phyloP scores from a whole-genome alignment of 2,113 vertebrate species.

The Pica pica region DNA sequence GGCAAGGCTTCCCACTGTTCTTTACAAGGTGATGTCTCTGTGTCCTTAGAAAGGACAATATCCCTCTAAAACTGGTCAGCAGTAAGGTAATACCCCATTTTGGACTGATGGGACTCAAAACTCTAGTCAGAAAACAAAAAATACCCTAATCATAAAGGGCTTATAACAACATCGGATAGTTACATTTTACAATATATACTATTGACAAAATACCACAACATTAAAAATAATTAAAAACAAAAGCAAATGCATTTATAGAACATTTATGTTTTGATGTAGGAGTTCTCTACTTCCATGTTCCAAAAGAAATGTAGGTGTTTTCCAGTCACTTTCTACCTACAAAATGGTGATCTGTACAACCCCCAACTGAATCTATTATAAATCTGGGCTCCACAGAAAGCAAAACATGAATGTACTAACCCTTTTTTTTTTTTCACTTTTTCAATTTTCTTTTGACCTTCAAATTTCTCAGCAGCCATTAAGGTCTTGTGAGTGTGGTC shows the following conservation, averaged over 20 bases:
- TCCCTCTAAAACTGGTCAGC: background rate
- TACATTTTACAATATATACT: conserved; percentile 50
- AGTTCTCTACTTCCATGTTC: background rate
- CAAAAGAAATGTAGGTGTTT: background rate
- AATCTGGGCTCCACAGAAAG: background rate
- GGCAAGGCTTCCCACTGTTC: background rate
- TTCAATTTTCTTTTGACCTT: conserved; percentile 27
- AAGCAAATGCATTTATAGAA: conserved; percentile 17
- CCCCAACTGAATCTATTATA: background rate
- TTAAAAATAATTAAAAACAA: conserved; percentile 42
- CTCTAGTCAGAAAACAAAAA: background rate
- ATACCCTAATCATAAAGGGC: background rate
- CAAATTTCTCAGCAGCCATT: conserved; percentile 16
- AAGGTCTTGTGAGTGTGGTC: background rate
- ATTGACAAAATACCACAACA: conserved; percentile 56
- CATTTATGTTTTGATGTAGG: background rate
- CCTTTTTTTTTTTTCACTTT: background rate
- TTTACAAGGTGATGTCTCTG: background rate
- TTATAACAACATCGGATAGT: background rate
- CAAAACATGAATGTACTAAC: background rate
- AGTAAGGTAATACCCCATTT: background rate
- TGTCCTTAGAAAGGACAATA: background rate
- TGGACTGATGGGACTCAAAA: conserved; percentile 11
- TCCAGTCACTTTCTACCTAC: conserved; percentile 15
- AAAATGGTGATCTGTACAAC: conserved; percentile 34